These are phyloP conservation scores for Cantharis nigra DNA, from an alignment of 2,888 invertebrate species.

Conservation along the genomic window DNA sequence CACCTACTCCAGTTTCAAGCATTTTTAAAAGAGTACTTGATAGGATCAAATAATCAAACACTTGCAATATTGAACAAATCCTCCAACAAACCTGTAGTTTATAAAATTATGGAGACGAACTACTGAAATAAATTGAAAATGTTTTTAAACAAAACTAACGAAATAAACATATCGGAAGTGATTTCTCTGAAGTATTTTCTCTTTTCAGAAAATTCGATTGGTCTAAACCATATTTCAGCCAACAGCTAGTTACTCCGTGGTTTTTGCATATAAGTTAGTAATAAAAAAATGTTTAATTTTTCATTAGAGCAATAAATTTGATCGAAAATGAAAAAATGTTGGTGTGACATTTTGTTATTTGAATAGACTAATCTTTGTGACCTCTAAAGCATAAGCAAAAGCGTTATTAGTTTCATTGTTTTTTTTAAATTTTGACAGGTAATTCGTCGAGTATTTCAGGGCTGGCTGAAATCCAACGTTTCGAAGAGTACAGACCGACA, in stretches of 20 bases:
- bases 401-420: background rate
- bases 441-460: constrained; percentile 23
- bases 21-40: background rate
- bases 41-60: background rate
- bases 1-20: background rate
- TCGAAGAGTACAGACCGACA: constrained; percentile 25
- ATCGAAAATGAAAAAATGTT: background rate
- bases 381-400: background rate
- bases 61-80: too few species aligned
- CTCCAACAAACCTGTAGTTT: background rate
- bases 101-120: background rate
- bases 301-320: background rate
- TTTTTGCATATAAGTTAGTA: too few species aligned
- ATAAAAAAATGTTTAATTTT: background rate
- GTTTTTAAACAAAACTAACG: background rate
- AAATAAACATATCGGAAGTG: background rate
- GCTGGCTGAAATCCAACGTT: constrained; percentile 27
- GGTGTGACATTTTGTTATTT: background rate
- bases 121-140: background rate
- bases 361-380: constrained; percentile 6
- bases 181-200: too few species aligned
- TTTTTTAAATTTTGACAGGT: constrained; percentile 11
- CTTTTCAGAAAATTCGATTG: too few species aligned
- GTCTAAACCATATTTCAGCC: too few species aligned
- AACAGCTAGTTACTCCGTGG: too few species aligned